phyloP scores from a whole-genome alignment of 2,888 invertebrate genomes.

The Lepidocyrtoides sp. region DNA sequence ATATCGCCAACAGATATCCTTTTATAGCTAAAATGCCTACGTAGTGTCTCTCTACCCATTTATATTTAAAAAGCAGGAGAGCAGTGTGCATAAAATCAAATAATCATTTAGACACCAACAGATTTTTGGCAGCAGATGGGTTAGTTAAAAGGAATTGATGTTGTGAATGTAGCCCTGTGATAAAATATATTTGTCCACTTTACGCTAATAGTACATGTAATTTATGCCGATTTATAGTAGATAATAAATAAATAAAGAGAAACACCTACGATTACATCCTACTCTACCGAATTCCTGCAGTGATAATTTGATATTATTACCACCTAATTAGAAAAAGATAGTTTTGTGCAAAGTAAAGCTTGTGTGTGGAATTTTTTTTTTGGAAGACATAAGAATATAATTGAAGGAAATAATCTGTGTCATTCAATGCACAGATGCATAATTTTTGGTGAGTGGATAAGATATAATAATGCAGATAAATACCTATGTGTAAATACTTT shows the following conservation, averaged over 20 bases:
- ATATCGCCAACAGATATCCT: constrained; percentile 35
- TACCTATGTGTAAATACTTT: too few relatives aligned
- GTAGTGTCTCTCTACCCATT: neutral
- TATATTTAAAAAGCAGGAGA: too few relatives aligned
- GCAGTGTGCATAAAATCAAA: neutral
- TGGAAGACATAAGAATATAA: neutral
- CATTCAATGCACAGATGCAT: neutral
- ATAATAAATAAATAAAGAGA: neutral
- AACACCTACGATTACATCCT: neutral
- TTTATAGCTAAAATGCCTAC: constrained; percentile 47
- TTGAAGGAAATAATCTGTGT: neutral
- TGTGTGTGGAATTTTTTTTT: too few relatives aligned
- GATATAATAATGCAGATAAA: neutral
- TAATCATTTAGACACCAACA: neutral
- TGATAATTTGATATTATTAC: constrained; percentile 7
- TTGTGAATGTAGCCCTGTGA: constrained; percentile 31
- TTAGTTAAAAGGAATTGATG: neutral
- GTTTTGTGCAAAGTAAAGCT: neutral
- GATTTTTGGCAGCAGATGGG: constrained; percentile 21
- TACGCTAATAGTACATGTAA: constrained; percentile 28
- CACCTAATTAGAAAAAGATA: neutral
- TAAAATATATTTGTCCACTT: constrained; percentile 24
- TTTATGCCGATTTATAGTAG: neutral
- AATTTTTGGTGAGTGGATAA: neutral
- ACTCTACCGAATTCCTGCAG: constrained; percentile 18